Base-by-base conservation (phyloP, 2,888 invertebrate species). In the Isotomurus palustris region DNA sequence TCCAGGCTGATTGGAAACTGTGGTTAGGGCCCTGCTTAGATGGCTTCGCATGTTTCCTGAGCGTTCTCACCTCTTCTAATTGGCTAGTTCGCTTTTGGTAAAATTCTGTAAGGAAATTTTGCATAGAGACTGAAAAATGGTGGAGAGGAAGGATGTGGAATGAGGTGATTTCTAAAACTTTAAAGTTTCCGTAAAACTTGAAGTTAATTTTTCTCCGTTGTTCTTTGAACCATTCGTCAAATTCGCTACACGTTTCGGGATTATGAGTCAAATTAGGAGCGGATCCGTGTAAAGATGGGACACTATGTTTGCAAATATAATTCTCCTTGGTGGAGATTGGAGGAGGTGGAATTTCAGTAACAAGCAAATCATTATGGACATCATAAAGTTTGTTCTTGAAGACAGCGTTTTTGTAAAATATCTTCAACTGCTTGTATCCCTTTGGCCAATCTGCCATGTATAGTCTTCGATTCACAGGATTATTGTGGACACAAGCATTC, bases 381-480 rank as follows among this genome's bases (percentile, higher is more conserved):
- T 35, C 27, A 27, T 36, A 27, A 10, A 21, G 14, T 14, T 45
- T 45, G 21, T 45, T 47, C 28, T 53, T 36, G 24, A 53, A 44
- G 14, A 35, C 35, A 2, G 47, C 36, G 21, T 53, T 45, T 17
- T 53, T 53, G 14, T n/a, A 53, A 17, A 45, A 53, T 2, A 53
- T 45, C 14, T 45, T 29, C 10, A 27, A 36, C 25, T 53, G 45
- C 3, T 32, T 22, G 25, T 25, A 45, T n/a, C 47, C 47, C 6
- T 25, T 35, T 1, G 53, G 53, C 53, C 53, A 53, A 5, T 43
- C 53, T 6, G 27, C 22, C 53, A 53, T 53, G 45, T 45, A 45
- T 21, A 14, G 25, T 17, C 53, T 29, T 22, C 24, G 22, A 14
- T 27, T 24, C 10, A 19, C 19, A 2, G 35, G 24, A 27, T 27